Base-by-base conservation (phyloP, 2,113 vertebrate species). In the Tragelaphus imberbis region DNA sequence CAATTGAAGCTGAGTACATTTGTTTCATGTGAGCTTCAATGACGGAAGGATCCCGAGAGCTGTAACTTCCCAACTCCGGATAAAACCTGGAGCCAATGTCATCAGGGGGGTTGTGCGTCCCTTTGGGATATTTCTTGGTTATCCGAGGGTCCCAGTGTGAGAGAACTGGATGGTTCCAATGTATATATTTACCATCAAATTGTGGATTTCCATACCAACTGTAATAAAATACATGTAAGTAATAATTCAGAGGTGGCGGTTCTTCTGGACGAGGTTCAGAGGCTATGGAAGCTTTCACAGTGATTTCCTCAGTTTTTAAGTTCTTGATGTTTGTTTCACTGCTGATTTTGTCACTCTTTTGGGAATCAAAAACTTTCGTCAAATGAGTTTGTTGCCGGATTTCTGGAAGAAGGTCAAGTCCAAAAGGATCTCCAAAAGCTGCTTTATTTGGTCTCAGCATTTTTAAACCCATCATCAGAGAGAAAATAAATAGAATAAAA, bases 11-110 rank as follows among this genome's bases (percentile, higher is more conserved):
- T 84, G 99, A 99, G 77, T 98, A 98, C 49, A 99, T 98, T 98
- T 99, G 99, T 96, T 99, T 99, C 99, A 99, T 99, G 97, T 99
- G 99, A 75, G 98, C 99, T 97, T 99, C 99, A 95, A 99, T 99
- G 81, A 99, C 98, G 77, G 99, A 98, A 95, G 99, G 99, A 97
- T 99, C 99, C 97, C 98, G 99, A 94, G 99, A 99, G 97, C 99
- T 99, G 97, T 99, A 99, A 77, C 99, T 98, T 94, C 99, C 99
- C 6, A 99, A 98, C 36, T 99, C 99, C 65, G 99, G 99, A 96
- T 99, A 99, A 98, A 99, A 99, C 97, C 99, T 99, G 97, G 99
- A 98, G 21, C 99, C 99, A 71, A 99, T 99, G 97, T 99, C 99
- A 30, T 99, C 99, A 71, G 99, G 99, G 91, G 99, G 99, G 84